Evolutionary conservation across 2,888 invertebrate genomes (phyloP).

Genomic region (Chirona hameri): DNA sequence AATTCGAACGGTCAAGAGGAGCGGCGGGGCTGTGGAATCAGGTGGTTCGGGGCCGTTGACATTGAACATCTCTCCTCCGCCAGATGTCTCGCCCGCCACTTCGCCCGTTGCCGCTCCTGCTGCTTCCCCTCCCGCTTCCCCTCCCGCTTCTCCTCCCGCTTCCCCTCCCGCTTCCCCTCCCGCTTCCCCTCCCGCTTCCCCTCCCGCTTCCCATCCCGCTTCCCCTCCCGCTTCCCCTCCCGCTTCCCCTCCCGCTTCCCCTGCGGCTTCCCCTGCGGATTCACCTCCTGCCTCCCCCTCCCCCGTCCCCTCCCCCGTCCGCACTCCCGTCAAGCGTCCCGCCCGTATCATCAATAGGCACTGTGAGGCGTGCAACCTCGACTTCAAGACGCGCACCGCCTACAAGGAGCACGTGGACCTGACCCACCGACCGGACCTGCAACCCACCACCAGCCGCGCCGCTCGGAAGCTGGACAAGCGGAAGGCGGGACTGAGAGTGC

Average conservation of each 20-base stretch:
- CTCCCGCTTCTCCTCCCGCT: too few relatives aligned
- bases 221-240: too few relatives aligned
- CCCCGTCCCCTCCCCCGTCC: neutral
- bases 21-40: too few relatives aligned
- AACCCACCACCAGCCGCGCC: neutral
- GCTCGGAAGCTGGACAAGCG: neutral
- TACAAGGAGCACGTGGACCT: constrained; percentile 1
- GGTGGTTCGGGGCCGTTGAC: too few relatives aligned
- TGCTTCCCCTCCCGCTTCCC: too few relatives aligned
- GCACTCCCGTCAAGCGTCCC: neutral
- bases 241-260: too few relatives aligned
- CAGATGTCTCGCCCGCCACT: too few relatives aligned
- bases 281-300: neutral
- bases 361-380: neutral
- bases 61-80: too few relatives aligned
- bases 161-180: neutral
- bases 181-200: neutral
- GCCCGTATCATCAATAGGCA: neutral
- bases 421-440: neutral
- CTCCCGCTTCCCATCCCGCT: too few relatives aligned
- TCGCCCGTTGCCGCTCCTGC: too few relatives aligned
- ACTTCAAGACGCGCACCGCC: neutral
- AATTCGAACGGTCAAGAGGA: too few relatives aligned
- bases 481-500: neutral
- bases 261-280: neutral